Percentiles rank a stretch among this genome's conserved stretches.
phyloP scores from a whole-genome alignment of 2,113 vertebrate species.

The Megaceryle maxima region DNA sequence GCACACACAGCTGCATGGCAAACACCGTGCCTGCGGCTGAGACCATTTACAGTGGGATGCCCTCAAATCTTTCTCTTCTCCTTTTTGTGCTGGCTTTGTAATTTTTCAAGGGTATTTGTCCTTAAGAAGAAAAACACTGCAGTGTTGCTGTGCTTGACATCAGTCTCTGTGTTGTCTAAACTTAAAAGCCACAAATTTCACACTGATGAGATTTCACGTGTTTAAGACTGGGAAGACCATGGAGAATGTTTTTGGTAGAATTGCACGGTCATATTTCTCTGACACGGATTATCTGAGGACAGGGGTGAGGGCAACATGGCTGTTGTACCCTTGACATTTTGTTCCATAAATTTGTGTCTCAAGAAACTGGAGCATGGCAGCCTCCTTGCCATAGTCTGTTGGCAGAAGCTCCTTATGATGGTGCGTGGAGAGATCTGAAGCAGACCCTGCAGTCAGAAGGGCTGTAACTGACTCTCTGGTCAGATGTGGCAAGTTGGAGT shows the following conservation, averaged over 20 bases:
- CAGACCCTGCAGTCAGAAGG: neutral
- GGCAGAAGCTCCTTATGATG: fast-evolving
- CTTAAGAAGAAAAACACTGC: neutral
- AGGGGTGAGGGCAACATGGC: neutral
- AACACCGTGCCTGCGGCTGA: neutral
- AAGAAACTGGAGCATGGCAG: neutral
- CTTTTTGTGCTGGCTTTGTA: neutral
- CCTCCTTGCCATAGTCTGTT: neutral
- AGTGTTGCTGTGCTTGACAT: neutral
- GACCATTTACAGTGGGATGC: neutral
- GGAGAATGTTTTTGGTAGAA: neutral
- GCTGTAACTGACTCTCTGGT: neutral
- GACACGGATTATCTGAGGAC: neutral
- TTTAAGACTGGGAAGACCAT: neutral
- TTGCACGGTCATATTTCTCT: neutral
- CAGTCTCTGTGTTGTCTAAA: neutral
- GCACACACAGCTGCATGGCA: neutral
- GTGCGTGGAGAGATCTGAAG: neutral
- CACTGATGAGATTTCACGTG: neutral
- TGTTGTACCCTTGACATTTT: neutral
- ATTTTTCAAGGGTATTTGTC: constrained; percentile 13
- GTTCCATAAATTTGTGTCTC: neutral
- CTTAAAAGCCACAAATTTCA: neutral
- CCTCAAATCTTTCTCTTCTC: neutral
- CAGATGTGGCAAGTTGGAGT: neutral